Evolutionary conservation across 2,113 vertebrate species (phyloP).

Genomic region (Terrapene triunguis): DNA sequence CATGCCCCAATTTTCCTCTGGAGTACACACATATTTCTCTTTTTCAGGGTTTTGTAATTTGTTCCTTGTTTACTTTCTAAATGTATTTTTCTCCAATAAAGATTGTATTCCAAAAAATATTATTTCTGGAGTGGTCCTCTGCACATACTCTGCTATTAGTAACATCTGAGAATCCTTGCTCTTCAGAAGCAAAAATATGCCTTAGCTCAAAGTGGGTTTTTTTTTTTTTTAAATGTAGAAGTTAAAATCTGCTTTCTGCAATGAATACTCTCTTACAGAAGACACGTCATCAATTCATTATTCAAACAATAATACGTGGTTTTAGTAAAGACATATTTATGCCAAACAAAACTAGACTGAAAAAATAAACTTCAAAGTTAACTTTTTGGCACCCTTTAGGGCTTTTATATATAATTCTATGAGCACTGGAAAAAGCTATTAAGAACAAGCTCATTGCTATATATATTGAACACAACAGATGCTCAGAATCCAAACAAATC

Average conservation of each 20-base stretch:
- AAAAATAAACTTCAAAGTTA: background rate
- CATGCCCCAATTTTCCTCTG: background rate
- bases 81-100: background rate
- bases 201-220: background rate
- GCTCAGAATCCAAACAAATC: background rate
- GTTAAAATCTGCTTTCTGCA: background rate
- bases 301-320: background rate
- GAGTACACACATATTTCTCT: background rate
- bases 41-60: background rate
- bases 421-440: background rate
- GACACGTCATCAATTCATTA: background rate
- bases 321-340: background rate
- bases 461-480: background rate
- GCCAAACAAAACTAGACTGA: background rate
- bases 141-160: background rate
- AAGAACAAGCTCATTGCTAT: background rate
- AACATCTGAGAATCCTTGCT: background rate
- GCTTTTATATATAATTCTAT: background rate
- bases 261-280: fast-evolving
- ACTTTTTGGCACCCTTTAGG: background rate
- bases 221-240: background rate
- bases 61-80: background rate
- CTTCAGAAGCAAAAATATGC: background rate
- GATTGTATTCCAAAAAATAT: background rate
- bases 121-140: background rate